Conservation (phyloP, 2,888 invertebrate species). For the Ormia ochracea region DNA sequence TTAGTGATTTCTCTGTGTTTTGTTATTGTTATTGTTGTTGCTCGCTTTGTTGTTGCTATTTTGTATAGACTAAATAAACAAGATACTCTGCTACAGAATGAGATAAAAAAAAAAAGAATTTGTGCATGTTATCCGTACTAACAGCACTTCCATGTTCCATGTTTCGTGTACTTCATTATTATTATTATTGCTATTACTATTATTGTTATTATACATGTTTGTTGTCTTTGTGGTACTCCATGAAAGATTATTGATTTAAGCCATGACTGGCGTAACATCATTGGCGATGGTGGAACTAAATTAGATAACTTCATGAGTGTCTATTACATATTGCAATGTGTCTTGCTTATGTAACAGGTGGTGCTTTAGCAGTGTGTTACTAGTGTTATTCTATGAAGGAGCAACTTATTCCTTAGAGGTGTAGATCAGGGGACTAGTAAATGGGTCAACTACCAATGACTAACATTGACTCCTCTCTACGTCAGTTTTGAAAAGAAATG, state of each 20-base stretch:
- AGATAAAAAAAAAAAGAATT: slow-evolving; percentile 38
- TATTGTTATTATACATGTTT: slow-evolving; percentile 54
- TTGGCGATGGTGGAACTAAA: slow-evolving; percentile 57
- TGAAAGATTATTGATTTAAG: slow-evolving; percentile 38
- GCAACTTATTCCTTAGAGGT: too few species aligned
- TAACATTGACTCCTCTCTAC: too few species aligned
- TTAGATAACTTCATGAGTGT: slow-evolving; percentile 61
- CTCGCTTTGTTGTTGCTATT: slow-evolving; percentile 5
- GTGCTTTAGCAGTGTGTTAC: not conserved
- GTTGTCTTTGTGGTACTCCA: slow-evolving; percentile 67
- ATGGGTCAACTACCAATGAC: too few species aligned
- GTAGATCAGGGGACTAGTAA: too few species aligned
- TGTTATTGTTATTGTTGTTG: not conserved
- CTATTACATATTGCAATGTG: slow-evolving; percentile 43
- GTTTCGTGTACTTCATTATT: slow-evolving; percentile 74
- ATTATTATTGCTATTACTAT: slow-evolving; percentile 75
- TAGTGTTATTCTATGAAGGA: too few species aligned
- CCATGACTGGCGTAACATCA: slow-evolving; percentile 46
- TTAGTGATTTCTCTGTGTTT: slow-evolving; percentile 32
- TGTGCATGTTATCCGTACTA: slow-evolving; percentile 39
- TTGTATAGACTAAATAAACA: slow-evolving; percentile 28
- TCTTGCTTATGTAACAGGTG: not conserved
- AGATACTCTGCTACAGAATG: slow-evolving; percentile 33
- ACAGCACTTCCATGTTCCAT: slow-evolving; percentile 40
- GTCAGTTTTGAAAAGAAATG: too few species aligned